Percentiles rank a stretch among this genome's conserved stretches.
These are phyloP conservation scores for Lithophane semibrunnea DNA, from an alignment of 2,888 invertebrate species.

Conservation along the genomic window DNA sequence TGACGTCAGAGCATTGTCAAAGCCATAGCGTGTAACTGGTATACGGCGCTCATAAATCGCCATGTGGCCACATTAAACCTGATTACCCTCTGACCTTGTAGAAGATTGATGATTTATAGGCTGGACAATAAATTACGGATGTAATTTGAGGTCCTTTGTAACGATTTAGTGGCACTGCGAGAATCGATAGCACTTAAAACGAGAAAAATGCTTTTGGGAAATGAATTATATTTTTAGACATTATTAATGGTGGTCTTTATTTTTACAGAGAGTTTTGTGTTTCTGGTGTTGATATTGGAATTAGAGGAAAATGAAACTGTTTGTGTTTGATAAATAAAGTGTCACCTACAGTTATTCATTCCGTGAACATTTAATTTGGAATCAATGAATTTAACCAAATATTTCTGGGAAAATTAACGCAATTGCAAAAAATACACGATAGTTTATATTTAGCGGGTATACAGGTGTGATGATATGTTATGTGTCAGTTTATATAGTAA, in stretches of 20 bases:
- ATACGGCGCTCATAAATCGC: conserved; percentile 71
- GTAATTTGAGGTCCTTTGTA: conserved; percentile 67
- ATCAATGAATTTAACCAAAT: not conserved
- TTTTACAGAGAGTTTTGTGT: conserved; percentile 16
- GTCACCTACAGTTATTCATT: conserved; percentile 25
- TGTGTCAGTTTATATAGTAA: not conserved
- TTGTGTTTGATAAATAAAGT: conserved; percentile 38
- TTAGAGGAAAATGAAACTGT: conserved; percentile 27
- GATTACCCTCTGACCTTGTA: conserved; percentile 75
- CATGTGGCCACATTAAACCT: conserved; percentile 70
- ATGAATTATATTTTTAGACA: conserved; percentile 45
- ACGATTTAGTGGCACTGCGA: conserved; percentile 65
- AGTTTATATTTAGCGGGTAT: not conserved
- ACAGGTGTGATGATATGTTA: not conserved
- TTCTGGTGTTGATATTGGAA: conserved; percentile 30
- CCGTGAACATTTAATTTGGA: conserved; percentile 9
- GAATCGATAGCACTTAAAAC: conserved; percentile 68
- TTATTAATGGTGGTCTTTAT: conserved; percentile 51
- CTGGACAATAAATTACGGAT: conserved; percentile 68
- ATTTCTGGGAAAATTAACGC: not conserved
- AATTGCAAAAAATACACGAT: not conserved
- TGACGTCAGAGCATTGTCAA: conserved; percentile 61
- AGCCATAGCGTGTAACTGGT: conserved; percentile 62
- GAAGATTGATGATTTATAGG: conserved; percentile 76
- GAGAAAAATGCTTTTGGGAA: conserved; percentile 55